Evolutionary conservation across 2,888 invertebrate species (phyloP), one percentile per base, ranked within the genome.

Genomic region (Horisme vitalbata): DNA sequence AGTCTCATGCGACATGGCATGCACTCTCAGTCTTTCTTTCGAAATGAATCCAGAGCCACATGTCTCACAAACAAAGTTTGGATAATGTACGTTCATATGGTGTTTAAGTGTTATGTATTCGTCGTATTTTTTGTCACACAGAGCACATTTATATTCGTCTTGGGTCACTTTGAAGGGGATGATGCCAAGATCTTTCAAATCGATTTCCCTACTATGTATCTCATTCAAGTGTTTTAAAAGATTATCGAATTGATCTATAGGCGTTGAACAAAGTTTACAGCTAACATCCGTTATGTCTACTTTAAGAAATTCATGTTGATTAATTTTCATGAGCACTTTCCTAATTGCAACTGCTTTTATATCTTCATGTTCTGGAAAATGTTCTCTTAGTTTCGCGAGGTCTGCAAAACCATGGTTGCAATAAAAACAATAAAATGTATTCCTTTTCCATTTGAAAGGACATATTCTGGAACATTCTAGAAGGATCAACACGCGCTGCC

Each of bases 1-100:
- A 4, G 28, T 48, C 27, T 30, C 43, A 18, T 56, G 56, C 11
- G 45, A 32, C 3, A 36, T 8, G 0, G 20, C n/a, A 26, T 53
- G 50, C 2, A 10, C 10, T 10, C 26, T 37, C 10, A 9, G 58
- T 62, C 37, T 11, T 58, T 49, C 37, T 52, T 33, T 39, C 10
- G 35, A 57, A 0, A 55, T 41, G 14, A 57, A 65, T 3, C 54
- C 55, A 5, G 57, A 41, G 0, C 61, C 63, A 23, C 74, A 75
- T 4, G 65, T 47, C 0, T 71, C 65, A 30, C 84, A 84, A 1
- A 72, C 44, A 30, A 59, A 77, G 54, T 79, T 79, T 13, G 64
- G 68, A 23, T 67, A 76, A 44, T 84, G 83, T 0, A 46, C 50
- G n/a, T 71, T 71, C 71, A 80, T 76, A 34, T 84, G 83, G 11